phyloP scores from a whole-genome alignment of 2,113 vertebrate species.

The Baryphthengus martii region DNA sequence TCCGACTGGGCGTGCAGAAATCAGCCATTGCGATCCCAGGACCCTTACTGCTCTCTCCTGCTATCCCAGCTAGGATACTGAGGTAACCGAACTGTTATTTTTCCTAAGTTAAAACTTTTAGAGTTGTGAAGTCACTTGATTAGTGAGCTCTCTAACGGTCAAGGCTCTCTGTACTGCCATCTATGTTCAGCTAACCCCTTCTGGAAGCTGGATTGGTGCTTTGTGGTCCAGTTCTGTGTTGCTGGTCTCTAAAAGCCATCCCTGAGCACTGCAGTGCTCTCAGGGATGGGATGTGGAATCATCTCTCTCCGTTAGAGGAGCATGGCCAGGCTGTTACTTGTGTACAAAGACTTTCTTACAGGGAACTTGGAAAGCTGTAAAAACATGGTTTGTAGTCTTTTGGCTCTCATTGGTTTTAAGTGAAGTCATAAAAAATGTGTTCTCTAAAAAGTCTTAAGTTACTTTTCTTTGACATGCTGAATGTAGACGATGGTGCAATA shows the following conservation, averaged over 20 bases:
- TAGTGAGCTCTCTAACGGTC: not conserved
- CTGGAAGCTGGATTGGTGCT: rapidly evolving
- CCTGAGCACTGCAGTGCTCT: not conserved
- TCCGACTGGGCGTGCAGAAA: rapidly evolving
- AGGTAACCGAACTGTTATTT: rapidly evolving
- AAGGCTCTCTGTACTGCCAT: not conserved
- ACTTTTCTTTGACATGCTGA: not conserved
- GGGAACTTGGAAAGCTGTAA: not conserved
- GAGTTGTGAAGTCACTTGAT: too few relatives aligned
- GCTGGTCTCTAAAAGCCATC: not conserved
- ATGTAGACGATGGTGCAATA: not conserved
- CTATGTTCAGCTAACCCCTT: not conserved
- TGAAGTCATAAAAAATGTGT: not conserved
- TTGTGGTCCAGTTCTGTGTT: not conserved
- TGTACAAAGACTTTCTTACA: not conserved
- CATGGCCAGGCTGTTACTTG: rapidly evolving
- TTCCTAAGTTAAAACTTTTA: not conserved
- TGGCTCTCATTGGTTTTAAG: not conserved
- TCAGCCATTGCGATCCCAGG: rapidly evolving
- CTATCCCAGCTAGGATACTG: not conserved
- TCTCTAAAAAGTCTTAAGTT: not conserved
- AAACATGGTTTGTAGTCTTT: not conserved
- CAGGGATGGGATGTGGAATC: rapidly evolving
- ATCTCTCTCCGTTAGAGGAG: too few relatives aligned
- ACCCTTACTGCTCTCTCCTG: not conserved